These are phyloP conservation scores for Proteles cristata DNA, from an alignment of 2,113 vertebrate genomes.

Conservation along the genomic window DNA sequence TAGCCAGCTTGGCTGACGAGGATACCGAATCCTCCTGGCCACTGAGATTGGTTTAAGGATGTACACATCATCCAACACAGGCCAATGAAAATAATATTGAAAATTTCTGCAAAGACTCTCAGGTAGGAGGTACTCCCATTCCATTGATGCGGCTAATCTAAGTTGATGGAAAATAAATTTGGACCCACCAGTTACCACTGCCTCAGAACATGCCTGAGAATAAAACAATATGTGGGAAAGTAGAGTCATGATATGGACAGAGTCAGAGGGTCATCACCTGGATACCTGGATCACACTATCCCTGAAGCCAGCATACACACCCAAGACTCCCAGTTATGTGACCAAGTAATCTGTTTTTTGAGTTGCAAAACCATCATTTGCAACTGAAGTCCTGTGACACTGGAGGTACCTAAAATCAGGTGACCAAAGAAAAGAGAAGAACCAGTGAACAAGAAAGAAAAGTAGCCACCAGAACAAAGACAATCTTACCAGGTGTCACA, in stretches of 20 bases:
- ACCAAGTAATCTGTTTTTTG: not conserved
- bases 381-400: not conserved
- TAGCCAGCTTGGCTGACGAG: not conserved
- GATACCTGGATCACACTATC: not conserved
- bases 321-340: not conserved
- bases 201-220: not conserved
- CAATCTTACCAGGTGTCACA: not conserved
- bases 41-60: not conserved
- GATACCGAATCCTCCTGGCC: fast-evolving
- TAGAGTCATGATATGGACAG: not conserved
- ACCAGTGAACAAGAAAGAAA: not conserved
- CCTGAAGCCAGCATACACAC: not conserved
- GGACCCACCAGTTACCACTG: not conserved
- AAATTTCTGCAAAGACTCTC: not conserved
- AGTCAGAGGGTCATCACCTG: not conserved
- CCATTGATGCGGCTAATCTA: too few species aligned
- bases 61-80: not conserved
- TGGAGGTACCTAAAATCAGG: not conserved
- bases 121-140: not conserved
- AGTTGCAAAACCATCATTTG: not conserved
- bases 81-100: not conserved
- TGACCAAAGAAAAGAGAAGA: not conserved
- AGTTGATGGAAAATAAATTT: not conserved
- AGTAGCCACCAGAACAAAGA: not conserved
- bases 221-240: not conserved